A percentile compares a stretch with the other conserved stretches of the same genome.
phyloP scores from a whole-genome alignment of 1,140 invertebrate species.

The Rhyacophila brunnea region DNA sequence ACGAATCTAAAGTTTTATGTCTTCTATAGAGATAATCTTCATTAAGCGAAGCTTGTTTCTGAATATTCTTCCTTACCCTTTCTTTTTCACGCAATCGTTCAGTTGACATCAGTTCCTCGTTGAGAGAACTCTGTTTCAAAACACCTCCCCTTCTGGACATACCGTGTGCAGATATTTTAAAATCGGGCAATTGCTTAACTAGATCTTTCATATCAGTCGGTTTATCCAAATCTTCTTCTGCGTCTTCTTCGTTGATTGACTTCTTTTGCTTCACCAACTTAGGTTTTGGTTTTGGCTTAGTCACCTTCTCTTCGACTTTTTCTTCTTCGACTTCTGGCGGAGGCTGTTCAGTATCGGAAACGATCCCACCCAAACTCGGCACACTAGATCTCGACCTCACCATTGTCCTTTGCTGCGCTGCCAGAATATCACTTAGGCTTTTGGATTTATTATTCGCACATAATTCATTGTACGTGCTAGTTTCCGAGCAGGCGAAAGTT shows the following conservation, averaged over 20 bases:
- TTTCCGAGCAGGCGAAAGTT: constrained; percentile 53
- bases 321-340: constrained; percentile 39
- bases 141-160: constrained; percentile 59
- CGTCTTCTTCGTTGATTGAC: constrained; percentile 69
- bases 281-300: constrained; percentile 53
- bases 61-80: constrained; percentile 78
- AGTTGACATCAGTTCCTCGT: constrained; percentile 84
- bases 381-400: constrained; percentile 73
- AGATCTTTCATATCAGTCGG: constrained; percentile 64
- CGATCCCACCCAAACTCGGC: constrained; percentile 61
- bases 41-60: constrained; percentile 85
- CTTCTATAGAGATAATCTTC: constrained; percentile 80
- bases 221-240: constrained; percentile 63
- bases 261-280: constrained; percentile 78
- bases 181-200: constrained; percentile 61
- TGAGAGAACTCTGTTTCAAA: constrained; percentile 83
- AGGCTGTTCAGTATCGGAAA: constrained; percentile 37
- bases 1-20: constrained; percentile 65
- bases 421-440: constrained; percentile 78
- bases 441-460: constrained; percentile 69
- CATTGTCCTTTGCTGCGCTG: constrained; percentile 65
- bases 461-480: constrained; percentile 48
- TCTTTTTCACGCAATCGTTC: constrained; percentile 82
- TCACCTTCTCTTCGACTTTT: constrained; percentile 40
- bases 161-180: constrained; percentile 53